phyloP scores from a whole-genome alignment of 2,797 vertebrate species.

The Corythornis leucogaster region DNA sequence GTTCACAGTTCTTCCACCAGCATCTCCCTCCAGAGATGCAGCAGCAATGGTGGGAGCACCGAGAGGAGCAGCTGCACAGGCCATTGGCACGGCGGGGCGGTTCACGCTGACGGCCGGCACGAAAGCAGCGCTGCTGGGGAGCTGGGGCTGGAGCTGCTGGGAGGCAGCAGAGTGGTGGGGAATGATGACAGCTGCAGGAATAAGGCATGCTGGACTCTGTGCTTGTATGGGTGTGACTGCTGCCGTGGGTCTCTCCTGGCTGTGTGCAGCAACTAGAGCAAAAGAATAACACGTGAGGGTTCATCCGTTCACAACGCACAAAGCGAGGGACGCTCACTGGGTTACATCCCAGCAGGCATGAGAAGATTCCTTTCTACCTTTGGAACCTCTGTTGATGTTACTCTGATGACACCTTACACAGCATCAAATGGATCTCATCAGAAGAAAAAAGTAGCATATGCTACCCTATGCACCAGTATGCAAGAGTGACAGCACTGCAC shows the following conservation, averaged over 20 bases:
- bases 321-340: neutral
- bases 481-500: neutral
- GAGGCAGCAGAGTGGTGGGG: conserved; percentile 78
- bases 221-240: conserved; percentile 93
- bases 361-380: neutral
- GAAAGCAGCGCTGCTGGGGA: neutral
- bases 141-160: no score
- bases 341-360: neutral
- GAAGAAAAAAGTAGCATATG: neutral
- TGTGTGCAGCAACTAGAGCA: conserved; percentile 86
- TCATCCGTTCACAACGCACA: neutral
- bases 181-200: conserved; percentile 82
- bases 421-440: neutral
- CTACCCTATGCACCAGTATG: neutral
- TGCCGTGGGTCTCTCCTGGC: conserved; percentile 92
- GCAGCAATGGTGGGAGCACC: conserved; percentile 83
- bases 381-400: neutral
- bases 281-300: neutral
- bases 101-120: no score
- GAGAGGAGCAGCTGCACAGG: conserved; percentile 86
- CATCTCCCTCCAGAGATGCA: conserved; percentile 86
- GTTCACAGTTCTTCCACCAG: conserved; percentile 73
- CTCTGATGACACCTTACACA: neutral
- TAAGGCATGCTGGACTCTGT: conserved; percentile 81
- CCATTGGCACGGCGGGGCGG: conserved; percentile 53